Percentiles rank a stretch among this genome's conserved stretches.
Conservation (phyloP, 2,888 invertebrate genomes). For the Lithophane socia region DNA sequence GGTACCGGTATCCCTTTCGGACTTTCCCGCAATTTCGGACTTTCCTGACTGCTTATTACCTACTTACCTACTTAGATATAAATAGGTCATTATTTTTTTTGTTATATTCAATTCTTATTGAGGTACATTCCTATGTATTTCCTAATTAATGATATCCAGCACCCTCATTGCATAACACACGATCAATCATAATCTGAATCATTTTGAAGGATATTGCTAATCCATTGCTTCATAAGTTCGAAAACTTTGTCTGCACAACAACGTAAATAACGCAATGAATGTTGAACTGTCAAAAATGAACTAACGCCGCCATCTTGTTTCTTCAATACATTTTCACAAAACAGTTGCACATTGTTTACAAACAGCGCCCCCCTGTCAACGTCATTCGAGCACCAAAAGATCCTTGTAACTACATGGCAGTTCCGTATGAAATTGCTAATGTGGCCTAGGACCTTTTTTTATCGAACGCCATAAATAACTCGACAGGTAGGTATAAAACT, state of each 20-base stretch:
- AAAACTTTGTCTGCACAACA: too few relatives aligned
- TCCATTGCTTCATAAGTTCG: too few relatives aligned
- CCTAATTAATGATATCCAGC: neutral
- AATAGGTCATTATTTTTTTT: neutral
- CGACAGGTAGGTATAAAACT: constrained; percentile 19
- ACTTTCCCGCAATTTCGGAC: too few relatives aligned
- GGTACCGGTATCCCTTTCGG: too few relatives aligned
- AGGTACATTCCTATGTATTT: neutral
- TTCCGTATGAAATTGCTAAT: constrained; percentile 42
- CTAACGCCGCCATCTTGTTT: neutral
- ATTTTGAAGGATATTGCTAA: too few relatives aligned
- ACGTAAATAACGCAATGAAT: too few relatives aligned
- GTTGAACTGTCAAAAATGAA: too few relatives aligned
- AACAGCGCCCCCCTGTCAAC: neutral
- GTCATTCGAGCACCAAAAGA: neutral
- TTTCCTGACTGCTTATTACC: neutral
- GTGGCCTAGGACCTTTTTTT: constrained; percentile 44
- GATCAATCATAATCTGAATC: too few relatives aligned
- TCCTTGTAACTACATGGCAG: neutral
- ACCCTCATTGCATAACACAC: too few relatives aligned
- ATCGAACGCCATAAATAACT: constrained; percentile 33
- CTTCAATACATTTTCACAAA: neutral
- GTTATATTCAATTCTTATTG: neutral
- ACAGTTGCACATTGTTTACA: neutral
- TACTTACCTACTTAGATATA: neutral